Conservation (phyloP, 2,113 vertebrate genomes). For the Sinosuthora webbiana region DNA sequence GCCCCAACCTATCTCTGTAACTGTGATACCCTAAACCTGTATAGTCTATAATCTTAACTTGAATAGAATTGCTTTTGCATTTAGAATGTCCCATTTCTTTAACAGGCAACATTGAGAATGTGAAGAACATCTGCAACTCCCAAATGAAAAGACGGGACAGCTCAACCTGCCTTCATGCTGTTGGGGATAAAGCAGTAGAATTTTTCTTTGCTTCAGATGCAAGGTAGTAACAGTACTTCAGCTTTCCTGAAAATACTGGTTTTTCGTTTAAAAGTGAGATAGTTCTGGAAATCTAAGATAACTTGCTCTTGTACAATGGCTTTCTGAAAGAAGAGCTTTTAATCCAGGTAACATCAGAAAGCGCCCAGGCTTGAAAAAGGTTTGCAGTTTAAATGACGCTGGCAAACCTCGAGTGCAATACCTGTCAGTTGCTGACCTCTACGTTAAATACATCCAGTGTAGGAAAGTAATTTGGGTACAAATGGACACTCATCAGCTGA, state of each 20-base stretch:
- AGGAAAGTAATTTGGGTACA: background rate
- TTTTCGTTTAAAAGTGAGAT: background rate
- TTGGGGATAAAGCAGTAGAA: slow-evolving; percentile 86
- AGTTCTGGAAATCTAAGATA: background rate
- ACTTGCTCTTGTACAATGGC: background rate
- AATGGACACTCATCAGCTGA: background rate
- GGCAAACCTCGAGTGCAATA: background rate
- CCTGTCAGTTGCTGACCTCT: background rate
- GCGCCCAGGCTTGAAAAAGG: background rate
- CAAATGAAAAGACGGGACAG: slow-evolving; percentile 77
- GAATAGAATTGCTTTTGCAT: background rate
- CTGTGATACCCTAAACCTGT: background rate
- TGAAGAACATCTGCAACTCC: slow-evolving; percentile 73
- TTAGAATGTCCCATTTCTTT: background rate
- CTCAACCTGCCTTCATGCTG: slow-evolving; percentile 80
- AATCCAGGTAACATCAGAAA: background rate
- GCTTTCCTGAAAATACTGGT: background rate
- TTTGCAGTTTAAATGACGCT: background rate
- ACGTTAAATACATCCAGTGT: background rate
- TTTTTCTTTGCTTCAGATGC: slow-evolving; percentile 97
- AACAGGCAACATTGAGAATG: slow-evolving; percentile 74
- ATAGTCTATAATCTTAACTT: background rate
- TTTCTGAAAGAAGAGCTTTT: background rate
- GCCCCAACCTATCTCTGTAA: background rate
- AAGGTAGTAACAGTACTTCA: slow-evolving; percentile 75